These are phyloP conservation scores for Emmelina monodactyla DNA, from an alignment of 2,888 invertebrate species.

Conservation along the genomic window DNA sequence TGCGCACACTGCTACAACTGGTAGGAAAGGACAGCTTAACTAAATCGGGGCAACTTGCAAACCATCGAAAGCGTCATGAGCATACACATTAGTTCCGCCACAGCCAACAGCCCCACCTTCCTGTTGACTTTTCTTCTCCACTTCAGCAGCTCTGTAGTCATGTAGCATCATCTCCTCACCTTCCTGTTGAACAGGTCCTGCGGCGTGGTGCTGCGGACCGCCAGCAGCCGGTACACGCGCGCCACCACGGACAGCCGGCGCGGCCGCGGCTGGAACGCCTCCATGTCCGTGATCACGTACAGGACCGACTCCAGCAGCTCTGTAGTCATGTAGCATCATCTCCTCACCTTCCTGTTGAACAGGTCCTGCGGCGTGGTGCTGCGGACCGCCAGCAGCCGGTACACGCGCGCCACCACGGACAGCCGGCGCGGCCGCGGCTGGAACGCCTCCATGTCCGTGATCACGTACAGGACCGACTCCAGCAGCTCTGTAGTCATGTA, in stretches of 20 bases:
- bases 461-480: conserved; percentile 70
- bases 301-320: conserved; percentile 69
- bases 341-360: conserved; percentile 75
- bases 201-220: conserved; percentile 79
- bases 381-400: conserved; percentile 72
- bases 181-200: conserved; percentile 77
- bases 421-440: conserved; percentile 74
- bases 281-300: conserved; percentile 77
- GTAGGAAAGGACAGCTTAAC: too few species aligned
- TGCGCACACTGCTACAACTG: too few species aligned
- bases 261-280: conserved; percentile 75
- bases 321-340: too few species aligned
- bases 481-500: too few species aligned
- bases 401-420: conserved; percentile 71
- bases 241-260: conserved; percentile 72
- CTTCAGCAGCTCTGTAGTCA: too few species aligned
- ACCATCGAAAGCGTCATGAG: too few species aligned
- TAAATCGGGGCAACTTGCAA: too few species aligned
- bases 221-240: conserved; percentile 72
- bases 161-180: too few species aligned
- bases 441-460: conserved; percentile 79
- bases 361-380: conserved; percentile 82
- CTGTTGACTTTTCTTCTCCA: too few species aligned
- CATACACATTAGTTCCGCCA: too few species aligned
- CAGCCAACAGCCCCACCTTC: too few species aligned